Evolutionary conservation across 2,797 vertebrate genomes (phyloP).

Genomic region (Poecilia picta): DNA sequence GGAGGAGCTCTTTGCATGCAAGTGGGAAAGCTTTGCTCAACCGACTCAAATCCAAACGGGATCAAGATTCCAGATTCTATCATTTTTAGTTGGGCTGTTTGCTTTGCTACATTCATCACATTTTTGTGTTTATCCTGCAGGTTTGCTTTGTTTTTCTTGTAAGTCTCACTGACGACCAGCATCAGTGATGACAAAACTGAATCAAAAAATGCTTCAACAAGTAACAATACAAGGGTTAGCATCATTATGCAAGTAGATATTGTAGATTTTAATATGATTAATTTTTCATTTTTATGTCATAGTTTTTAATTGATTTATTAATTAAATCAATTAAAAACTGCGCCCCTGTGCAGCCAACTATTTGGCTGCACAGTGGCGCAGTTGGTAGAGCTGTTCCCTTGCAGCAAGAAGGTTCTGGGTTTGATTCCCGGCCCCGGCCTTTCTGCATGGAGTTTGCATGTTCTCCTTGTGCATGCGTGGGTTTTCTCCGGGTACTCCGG

Average conservation of each 20-base stretch:
- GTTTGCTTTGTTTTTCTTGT: neutral
- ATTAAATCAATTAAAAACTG: too few relatives aligned
- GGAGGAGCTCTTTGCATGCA: neutral
- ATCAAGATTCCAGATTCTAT: neutral
- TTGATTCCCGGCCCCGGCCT: too few relatives aligned
- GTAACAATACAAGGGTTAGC: neutral
- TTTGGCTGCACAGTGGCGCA: too few relatives aligned
- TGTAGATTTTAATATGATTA: neutral
- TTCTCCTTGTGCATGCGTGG: too few relatives aligned
- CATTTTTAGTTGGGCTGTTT: neutral
- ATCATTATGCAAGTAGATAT: neutral
- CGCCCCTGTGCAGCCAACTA: too few relatives aligned
- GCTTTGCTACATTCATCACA: neutral
- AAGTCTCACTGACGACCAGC: neutral
- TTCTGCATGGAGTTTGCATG: too few relatives aligned
- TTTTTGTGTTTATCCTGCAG: neutral
- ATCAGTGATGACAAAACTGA: neutral
- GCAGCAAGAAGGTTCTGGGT: too few relatives aligned
- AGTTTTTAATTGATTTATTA: neutral
- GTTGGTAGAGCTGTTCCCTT: too few relatives aligned
- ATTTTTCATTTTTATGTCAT: neutral
- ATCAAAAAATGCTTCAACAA: neutral
- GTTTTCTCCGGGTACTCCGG: too few relatives aligned
- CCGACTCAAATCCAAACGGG: neutral
- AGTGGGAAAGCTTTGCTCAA: neutral